phyloP scores from a whole-genome alignment of 2,888 invertebrate genomes.

The Limnephilus lunatus region DNA sequence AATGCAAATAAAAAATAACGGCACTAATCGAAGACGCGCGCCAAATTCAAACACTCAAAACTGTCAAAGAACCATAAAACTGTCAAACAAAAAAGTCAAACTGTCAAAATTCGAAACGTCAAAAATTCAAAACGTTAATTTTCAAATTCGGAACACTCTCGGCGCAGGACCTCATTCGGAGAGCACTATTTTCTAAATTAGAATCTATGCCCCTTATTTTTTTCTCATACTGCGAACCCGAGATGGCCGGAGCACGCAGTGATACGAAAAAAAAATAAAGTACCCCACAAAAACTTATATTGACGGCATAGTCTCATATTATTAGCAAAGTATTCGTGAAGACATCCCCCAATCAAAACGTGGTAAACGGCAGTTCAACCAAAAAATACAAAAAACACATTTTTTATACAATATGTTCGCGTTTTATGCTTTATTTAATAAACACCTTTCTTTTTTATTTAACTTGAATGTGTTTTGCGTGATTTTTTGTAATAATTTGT shows the following conservation, averaged over 20 bases:
- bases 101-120: neutral
- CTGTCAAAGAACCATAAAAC: neutral
- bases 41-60: neutral
- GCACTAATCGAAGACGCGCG: neutral
- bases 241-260: conserved; percentile 63
- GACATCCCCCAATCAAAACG: neutral
- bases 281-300: conserved; percentile 61
- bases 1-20: neutral
- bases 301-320: conserved; percentile 62
- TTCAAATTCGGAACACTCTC: conserved; percentile 52
- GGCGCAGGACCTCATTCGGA: conserved; percentile 59
- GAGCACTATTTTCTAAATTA: conserved; percentile 65
- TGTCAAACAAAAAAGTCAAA: conserved; percentile 29
- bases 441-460: neutral
- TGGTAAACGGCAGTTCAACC: neutral
- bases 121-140: neutral
- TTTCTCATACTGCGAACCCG: conserved; percentile 57
- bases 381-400: neutral
- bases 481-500: neutral
- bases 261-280: conserved; percentile 63
- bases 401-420: neutral
- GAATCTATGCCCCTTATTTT: conserved; percentile 61
- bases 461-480: neutral
- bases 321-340: conserved; percentile 56
- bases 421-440: neutral